Conservation (phyloP, 2,888 invertebrate genomes). For the Coremacera marginata region DNA sequence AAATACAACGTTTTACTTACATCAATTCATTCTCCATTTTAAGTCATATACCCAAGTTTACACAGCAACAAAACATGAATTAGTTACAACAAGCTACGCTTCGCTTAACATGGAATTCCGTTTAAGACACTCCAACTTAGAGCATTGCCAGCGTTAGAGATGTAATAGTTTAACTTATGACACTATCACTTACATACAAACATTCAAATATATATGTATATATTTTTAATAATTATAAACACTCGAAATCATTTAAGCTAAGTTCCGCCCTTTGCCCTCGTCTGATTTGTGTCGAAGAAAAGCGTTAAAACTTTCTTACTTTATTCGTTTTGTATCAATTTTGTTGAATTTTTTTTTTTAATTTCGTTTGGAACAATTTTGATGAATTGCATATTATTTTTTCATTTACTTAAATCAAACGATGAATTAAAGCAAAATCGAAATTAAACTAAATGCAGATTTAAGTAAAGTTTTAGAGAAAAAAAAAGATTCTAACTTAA, state of each 20-base stretch:
- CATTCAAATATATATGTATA: constrained; percentile 16
- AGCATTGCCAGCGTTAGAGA: constrained; percentile 30
- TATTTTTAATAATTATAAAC: constrained; percentile 13
- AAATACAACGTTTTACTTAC: not conserved
- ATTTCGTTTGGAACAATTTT: not conserved
- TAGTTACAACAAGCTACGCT: not conserved
- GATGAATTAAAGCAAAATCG: not conserved
- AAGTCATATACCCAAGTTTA: not conserved
- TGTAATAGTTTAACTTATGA: not conserved
- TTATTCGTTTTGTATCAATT: not conserved
- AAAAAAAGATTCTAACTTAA: not conserved
- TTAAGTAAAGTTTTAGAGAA: not conserved
- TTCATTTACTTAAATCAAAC: not conserved
- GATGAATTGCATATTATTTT: too few species aligned
- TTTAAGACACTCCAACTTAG: constrained; percentile 32
- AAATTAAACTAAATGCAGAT: not conserved
- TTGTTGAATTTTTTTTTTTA: not conserved
- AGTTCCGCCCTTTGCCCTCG: constrained; percentile 8
- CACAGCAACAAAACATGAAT: not conserved
- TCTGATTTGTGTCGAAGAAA: not conserved
- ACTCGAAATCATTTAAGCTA: not conserved
- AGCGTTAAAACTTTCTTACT: not conserved
- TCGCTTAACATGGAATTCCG: constrained; percentile 15
- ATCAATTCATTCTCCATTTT: not conserved
- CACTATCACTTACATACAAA: not conserved